Evolutionary conservation across 2,797 vertebrate genomes (phyloP).

Genomic region (Dicrostonyx torquatus): DNA sequence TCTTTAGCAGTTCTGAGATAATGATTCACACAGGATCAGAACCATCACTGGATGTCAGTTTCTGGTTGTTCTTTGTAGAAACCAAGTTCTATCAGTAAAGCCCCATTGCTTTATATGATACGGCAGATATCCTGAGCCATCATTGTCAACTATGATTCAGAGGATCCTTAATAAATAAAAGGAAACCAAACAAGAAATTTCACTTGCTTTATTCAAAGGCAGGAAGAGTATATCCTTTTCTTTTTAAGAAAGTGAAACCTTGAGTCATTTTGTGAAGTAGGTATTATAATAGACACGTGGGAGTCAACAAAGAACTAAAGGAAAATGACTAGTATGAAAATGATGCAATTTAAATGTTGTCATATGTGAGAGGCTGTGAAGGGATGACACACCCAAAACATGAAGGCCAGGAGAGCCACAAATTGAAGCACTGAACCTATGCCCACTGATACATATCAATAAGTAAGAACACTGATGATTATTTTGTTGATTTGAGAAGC

Average conservation of each 20-base stretch:
- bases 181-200: neutral
- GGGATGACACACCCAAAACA: neutral
- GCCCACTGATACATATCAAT: neutral
- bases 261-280: neutral
- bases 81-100: neutral
- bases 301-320: neutral
- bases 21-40: neutral
- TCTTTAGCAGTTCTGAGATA: neutral
- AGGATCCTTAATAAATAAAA: neutral
- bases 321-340: neutral
- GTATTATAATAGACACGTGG: neutral
- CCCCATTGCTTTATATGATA: neutral
- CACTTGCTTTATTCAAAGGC: neutral
- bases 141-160: neutral
- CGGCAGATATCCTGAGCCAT: neutral
- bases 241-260: neutral
- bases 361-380: neutral
- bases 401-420: neutral
- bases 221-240: neutral
- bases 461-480: neutral
- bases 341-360: neutral
- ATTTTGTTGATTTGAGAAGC: constrained; percentile 28
- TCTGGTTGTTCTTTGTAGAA: neutral
- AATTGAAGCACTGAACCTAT: neutral
- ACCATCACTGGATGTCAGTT: neutral